Conservation (phyloP, 1,140 invertebrate genomes). For the Thereuonema tuberculata region DNA sequence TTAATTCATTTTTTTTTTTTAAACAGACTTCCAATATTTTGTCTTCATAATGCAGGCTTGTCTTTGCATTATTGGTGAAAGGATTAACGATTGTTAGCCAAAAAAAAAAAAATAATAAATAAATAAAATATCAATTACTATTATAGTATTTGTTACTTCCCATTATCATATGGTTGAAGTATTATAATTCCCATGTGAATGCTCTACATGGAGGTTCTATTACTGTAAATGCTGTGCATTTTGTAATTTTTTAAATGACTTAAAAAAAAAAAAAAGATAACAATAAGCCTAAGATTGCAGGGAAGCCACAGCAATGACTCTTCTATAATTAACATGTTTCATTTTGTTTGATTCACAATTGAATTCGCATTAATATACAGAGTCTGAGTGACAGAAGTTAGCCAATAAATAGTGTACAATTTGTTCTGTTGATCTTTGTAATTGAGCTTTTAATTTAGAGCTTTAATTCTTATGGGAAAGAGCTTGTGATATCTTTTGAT, state of each 20-base stretch:
- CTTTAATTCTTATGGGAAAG: too few relatives aligned
- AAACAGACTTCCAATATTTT: background rate
- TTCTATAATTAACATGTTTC: background rate
- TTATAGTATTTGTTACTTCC: background rate
- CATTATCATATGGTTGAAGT: background rate
- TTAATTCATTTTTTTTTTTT: background rate
- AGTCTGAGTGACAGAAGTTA: background rate
- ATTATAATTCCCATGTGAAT: background rate
- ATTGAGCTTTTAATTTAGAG: too few relatives aligned
- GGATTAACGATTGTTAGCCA: background rate
- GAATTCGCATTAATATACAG: background rate
- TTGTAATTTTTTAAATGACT: constrained; percentile 1
- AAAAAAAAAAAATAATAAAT: background rate
- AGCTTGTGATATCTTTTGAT: too few relatives aligned
- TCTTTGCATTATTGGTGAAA: background rate
- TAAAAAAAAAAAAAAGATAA: background rate
- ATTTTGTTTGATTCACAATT: background rate
- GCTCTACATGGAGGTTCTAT: background rate
- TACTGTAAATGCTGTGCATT: constrained; percentile 8
- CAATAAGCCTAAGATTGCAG: background rate
- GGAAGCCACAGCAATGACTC: background rate
- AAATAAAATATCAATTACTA: background rate
- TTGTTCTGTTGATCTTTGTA: too few relatives aligned
- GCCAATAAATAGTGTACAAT: background rate
- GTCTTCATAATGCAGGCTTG: background rate